Conservation (phyloP, 1,140 invertebrate species). For the Phocides pigmalion region DNA sequence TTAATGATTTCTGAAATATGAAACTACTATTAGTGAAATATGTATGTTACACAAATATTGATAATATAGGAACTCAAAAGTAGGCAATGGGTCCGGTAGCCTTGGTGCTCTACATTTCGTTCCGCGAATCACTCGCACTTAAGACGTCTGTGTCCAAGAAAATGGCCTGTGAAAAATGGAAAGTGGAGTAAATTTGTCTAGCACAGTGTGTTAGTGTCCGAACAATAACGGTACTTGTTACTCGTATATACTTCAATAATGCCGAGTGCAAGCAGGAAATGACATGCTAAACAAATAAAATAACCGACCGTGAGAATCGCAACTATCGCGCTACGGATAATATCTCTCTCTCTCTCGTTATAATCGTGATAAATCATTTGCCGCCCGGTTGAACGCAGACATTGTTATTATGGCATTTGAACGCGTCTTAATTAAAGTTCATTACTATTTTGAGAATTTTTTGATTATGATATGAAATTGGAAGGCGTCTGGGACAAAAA, state of each 20-base stretch:
- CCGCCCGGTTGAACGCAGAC: conserved; percentile 49
- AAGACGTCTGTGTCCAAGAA: conserved; percentile 62
- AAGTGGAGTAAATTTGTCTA: conserved; percentile 78
- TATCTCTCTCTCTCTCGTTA: conserved; percentile 48
- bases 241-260: conserved; percentile 49
- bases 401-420: conserved; percentile 47
- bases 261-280: conserved; percentile 48
- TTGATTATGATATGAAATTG: too few relatives aligned
- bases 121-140: conserved; percentile 64
- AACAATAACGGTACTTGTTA: conserved; percentile 59
- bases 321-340: conserved; percentile 48
- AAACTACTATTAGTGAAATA: neutral
- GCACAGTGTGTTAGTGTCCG: conserved; percentile 63
- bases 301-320: conserved; percentile 57
- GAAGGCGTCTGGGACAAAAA: too few relatives aligned
- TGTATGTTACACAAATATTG: neutral
- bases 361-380: conserved; percentile 61
- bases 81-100: conserved; percentile 53
- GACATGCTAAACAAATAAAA: conserved; percentile 49
- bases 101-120: conserved; percentile 63
- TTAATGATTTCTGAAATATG: neutral
- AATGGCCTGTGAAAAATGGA: conserved; percentile 77
- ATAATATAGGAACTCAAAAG: conserved; percentile 39
- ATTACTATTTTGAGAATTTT: conserved; percentile 3
- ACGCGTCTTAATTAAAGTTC: conserved; percentile 35